phyloP scores from a whole-genome alignment of 2,113 vertebrate species.

The Pangasianodon hypophthalmus region DNA sequence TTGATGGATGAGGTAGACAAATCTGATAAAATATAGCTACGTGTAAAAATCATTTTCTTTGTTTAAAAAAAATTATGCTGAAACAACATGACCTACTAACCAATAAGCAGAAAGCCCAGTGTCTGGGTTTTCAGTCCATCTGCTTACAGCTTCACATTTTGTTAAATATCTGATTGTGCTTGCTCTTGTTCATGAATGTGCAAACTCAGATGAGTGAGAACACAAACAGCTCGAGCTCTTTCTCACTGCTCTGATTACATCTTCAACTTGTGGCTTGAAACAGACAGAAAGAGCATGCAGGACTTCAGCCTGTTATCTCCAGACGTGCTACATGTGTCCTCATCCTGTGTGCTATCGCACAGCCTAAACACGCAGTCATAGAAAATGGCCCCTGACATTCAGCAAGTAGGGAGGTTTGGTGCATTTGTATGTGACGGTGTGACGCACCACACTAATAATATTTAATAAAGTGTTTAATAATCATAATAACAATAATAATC shows the following conservation, averaged over 20 bases:
- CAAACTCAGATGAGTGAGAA: conserved; percentile 36
- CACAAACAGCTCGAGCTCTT: background rate
- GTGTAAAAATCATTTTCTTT: background rate
- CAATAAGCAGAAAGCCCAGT: background rate
- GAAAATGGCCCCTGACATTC: background rate
- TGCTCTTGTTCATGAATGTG: background rate
- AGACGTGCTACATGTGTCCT: background rate
- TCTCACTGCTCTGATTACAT: conserved; percentile 40
- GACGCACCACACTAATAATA: background rate
- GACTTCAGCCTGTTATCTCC: conserved; percentile 34
- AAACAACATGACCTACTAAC: background rate
- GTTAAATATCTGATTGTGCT: conserved; percentile 32
- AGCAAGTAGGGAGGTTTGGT: background rate
- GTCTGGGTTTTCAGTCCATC: background rate
- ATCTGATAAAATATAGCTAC: background rate
- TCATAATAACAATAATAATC: background rate
- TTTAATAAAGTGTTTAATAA: background rate
- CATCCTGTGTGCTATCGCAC: conserved; percentile 12
- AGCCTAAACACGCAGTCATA: background rate
- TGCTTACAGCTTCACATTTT: background rate
- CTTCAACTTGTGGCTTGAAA: conserved; percentile 42
- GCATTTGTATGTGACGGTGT: background rate
- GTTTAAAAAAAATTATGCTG: background rate
- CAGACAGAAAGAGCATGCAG: conserved; percentile 1
- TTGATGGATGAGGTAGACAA: background rate